phyloP scores from a whole-genome alignment of 2,888 invertebrate species.

The Eristalis arbustorum region DNA sequence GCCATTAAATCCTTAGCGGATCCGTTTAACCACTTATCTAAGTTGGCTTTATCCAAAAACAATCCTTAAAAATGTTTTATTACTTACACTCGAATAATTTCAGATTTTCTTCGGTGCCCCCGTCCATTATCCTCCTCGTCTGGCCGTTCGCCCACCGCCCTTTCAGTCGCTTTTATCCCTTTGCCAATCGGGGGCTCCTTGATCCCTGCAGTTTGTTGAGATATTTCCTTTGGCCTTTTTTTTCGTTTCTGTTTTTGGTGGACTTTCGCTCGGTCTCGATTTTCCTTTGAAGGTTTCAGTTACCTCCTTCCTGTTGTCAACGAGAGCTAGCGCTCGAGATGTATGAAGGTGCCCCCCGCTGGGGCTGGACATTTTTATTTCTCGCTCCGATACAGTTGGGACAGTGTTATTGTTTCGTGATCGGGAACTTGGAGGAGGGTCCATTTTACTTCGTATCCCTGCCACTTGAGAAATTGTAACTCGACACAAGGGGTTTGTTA shows the following conservation, averaged over 20 bases:
- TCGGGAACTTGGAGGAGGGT: background rate
- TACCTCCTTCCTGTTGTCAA: conserved; percentile 51
- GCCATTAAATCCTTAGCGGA: conserved; percentile 70
- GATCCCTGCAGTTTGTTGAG: conserved; percentile 57
- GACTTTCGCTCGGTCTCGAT: conserved; percentile 6
- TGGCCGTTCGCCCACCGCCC: background rate
- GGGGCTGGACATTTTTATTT: conserved; percentile 46
- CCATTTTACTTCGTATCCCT: background rate
- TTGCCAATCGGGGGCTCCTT: conserved; percentile 54
- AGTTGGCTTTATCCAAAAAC: conserved; percentile 70
- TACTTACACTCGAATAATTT: conserved; percentile 70
- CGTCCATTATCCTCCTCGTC: background rate
- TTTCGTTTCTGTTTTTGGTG: conserved; percentile 45
- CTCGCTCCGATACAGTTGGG: conserved; percentile 34
- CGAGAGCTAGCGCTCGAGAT: conserved; percentile 12
- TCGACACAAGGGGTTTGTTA: background rate
- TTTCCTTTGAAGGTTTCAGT: conserved; percentile 67
- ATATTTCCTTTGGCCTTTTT: conserved; percentile 35
- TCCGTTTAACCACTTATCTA: conserved; percentile 71
- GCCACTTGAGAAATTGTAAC: background rate
- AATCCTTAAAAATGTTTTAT: conserved; percentile 70
- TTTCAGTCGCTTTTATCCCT: background rate
- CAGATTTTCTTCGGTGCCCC: conserved; percentile 56
- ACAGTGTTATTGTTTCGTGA: conserved; percentile 36
- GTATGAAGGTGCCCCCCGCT: conserved; percentile 7